Conservation (phyloP, 2,888 invertebrate genomes). For the Zonitis immaculata region DNA sequence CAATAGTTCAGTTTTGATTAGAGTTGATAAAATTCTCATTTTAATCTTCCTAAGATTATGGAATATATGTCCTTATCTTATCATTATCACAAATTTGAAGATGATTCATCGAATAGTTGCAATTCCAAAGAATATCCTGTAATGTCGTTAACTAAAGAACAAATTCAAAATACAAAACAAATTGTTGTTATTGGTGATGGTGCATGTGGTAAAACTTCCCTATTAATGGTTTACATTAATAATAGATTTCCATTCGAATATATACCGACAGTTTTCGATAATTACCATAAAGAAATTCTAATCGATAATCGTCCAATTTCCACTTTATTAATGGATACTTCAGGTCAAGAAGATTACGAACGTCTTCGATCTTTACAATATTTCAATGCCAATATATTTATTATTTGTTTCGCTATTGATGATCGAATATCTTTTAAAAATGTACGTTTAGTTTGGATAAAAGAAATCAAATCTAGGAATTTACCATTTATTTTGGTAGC, state of each 20-base stretch:
- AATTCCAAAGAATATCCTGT: not conserved
- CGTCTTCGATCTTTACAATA: constrained; percentile 92
- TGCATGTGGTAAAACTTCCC: constrained; percentile 99
- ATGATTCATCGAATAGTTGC: not conserved
- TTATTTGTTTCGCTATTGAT: constrained; percentile 99
- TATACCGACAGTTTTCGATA: constrained; percentile 99
- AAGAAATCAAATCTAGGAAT: constrained; percentile 96
- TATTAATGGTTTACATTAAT: constrained; percentile 98
- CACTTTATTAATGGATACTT: constrained; percentile 94
- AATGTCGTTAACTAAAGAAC: not conserved
- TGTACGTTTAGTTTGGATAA: constrained; percentile 99
- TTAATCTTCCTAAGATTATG: too few species aligned
- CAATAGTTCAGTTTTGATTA: too few species aligned
- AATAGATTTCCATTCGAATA: constrained; percentile 99
- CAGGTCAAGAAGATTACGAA: constrained; percentile 97
- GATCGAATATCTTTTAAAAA: constrained; percentile 98
- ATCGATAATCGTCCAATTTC: constrained; percentile 90
- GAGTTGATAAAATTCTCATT: too few species aligned
- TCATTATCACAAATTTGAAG: too few species aligned
- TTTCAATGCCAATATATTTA: constrained; percentile 97
- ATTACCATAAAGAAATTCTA: constrained; percentile 99
- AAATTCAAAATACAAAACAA: constrained; percentile 61
- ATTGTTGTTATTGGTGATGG: constrained; percentile 98
- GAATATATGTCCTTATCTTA: too few species aligned
- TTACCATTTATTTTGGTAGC: constrained; percentile 98